Evolutionary conservation across 2,888 invertebrate species (phyloP).

Genomic region (Hyles lineata): DNA sequence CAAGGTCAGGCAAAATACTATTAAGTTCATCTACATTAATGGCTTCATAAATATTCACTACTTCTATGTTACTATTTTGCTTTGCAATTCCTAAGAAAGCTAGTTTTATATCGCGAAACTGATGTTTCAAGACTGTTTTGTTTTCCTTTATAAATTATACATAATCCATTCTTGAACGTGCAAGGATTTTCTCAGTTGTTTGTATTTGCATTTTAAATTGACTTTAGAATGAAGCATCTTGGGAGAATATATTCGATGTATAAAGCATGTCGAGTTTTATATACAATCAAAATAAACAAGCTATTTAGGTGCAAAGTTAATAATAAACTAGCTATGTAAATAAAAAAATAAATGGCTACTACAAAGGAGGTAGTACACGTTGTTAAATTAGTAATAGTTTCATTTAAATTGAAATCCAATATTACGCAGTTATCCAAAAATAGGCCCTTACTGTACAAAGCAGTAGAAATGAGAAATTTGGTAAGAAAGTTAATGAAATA

Average conservation of each 20-base stretch:
- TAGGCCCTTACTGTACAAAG: too few species aligned
- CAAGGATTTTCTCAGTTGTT: slow-evolving; percentile 17
- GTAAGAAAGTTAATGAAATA: too few species aligned
- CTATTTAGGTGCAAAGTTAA: neutral
- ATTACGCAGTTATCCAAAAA: too few species aligned
- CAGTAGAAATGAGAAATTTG: too few species aligned
- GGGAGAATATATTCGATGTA: slow-evolving; percentile 4
- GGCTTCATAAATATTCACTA: neutral
- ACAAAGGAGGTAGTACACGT: too few species aligned
- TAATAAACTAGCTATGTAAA: neutral
- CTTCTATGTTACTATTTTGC: neutral
- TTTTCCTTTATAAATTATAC: slow-evolving; percentile 11
- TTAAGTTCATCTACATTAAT: neutral
- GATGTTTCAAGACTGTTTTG: slow-evolving; percentile 1
- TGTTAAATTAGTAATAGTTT: too few species aligned
- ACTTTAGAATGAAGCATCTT: slow-evolving; percentile 3
- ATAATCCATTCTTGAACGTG: neutral
- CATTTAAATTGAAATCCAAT: too few species aligned
- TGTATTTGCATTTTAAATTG: slow-evolving; percentile 22
- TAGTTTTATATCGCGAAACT: neutral
- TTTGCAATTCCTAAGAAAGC: neutral
- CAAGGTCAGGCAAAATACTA: too few species aligned
- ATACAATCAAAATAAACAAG: neutral
- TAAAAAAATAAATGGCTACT: neutral
- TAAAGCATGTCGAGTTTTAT: neutral